phyloP scores from a whole-genome alignment of 1,140 invertebrate genomes.

The Drosophila setifemur region DNA sequence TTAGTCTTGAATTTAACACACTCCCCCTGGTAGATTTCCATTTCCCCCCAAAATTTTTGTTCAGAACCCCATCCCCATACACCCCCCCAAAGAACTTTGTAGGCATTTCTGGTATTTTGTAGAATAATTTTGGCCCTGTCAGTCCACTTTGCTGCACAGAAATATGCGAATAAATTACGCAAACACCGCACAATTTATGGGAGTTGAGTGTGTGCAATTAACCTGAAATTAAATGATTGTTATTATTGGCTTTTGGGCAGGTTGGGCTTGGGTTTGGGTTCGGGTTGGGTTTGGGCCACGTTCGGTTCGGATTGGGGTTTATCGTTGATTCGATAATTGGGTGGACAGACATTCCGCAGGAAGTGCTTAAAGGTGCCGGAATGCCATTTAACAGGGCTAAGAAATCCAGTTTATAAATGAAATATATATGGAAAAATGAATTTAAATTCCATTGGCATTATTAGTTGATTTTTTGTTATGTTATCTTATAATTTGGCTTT shows the following conservation, averaged over 20 bases:
- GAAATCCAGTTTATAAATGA: too few relatives aligned
- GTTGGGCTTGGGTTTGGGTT: not conserved
- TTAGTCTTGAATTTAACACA: constrained; percentile 5
- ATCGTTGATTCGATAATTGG: constrained; percentile 10
- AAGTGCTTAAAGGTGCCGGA: too few relatives aligned
- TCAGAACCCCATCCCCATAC: not conserved
- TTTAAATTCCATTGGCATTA: too few relatives aligned
- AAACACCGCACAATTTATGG: constrained; percentile 55
- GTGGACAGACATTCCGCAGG: not conserved
- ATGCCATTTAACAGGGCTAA: too few relatives aligned
- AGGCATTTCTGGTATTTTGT: constrained; percentile 65
- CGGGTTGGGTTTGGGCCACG: too few relatives aligned
- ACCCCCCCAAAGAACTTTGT: not conserved
- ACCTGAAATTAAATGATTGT: constrained; percentile 72
- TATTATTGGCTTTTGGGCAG: constrained; percentile 38
- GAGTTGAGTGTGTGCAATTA: constrained; percentile 63
- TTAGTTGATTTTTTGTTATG: too few relatives aligned
- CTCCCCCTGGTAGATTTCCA: too few relatives aligned
- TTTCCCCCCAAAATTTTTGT: not conserved
- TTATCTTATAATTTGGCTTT: too few relatives aligned
- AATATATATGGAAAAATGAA: too few relatives aligned
- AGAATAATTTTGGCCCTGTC: constrained; percentile 74
- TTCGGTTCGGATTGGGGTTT: not conserved
- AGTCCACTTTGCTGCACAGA: constrained; percentile 27
- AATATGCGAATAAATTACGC: constrained; percentile 73